These are phyloP conservation scores for Cervus canadensis DNA, from an alignment of 2,113 vertebrate genomes.

Conservation along the genomic window DNA sequence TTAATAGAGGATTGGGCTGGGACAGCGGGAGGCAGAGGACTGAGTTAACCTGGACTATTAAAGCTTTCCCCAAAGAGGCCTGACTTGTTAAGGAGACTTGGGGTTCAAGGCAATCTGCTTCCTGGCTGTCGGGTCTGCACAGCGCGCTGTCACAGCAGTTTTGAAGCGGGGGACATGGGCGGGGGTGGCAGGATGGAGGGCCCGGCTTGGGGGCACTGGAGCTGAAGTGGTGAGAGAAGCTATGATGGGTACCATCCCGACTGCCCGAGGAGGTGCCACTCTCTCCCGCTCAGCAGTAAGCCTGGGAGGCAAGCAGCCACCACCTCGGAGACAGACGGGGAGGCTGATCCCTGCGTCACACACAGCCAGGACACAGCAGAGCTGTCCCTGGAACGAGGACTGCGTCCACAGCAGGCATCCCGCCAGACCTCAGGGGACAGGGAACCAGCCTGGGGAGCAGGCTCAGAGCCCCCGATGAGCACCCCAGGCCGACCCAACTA, in stretches of 20 bases:
- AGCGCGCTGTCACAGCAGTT: neutral
- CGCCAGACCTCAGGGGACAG: neutral
- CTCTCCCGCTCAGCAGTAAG: neutral
- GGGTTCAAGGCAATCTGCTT: neutral
- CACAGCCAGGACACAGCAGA: neutral
- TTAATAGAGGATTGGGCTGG: neutral
- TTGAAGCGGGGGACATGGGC: neutral
- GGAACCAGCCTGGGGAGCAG: neutral
- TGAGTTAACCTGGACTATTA: neutral
- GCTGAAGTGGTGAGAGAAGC: neutral
- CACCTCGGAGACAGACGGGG: neutral
- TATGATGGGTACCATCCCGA: rapidly evolving
- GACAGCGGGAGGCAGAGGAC: neutral
- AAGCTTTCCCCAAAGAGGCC: neutral
- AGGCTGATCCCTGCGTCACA: neutral
- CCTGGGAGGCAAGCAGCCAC: neutral
- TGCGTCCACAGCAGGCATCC: neutral
- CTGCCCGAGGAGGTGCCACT: neutral
- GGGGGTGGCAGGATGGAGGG: too few relatives aligned
- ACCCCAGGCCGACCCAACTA: neutral
- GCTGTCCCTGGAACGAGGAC: neutral
- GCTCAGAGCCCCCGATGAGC: neutral
- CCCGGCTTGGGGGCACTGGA: neutral
- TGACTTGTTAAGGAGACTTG: neutral
- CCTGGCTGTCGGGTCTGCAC: neutral